Evolutionary conservation across 2,888 invertebrate genomes (phyloP).

Genomic region (Cerastis rubricosa): DNA sequence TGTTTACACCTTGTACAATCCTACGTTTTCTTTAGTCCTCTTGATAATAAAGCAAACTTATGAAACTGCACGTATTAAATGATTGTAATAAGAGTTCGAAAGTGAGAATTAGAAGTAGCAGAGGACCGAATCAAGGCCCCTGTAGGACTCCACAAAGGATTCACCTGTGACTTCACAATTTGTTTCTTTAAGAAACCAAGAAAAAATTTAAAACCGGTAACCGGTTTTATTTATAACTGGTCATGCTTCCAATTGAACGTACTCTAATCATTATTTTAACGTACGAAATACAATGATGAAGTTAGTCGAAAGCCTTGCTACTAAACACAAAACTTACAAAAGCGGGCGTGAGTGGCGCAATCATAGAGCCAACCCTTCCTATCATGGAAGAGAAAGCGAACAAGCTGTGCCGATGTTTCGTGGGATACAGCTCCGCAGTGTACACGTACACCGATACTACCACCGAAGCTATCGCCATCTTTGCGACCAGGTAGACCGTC

Average conservation of each 20-base stretch:
- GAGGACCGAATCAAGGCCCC: not conserved
- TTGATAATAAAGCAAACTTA: not conserved
- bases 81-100: not conserved
- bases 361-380: constrained; percentile 91
- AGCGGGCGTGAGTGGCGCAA: constrained; percentile 92
- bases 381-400: constrained; percentile 92
- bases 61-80: not conserved
- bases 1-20: too few species aligned
- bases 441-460: constrained; percentile 91
- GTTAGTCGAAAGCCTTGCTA: not conserved
- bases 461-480: constrained; percentile 90
- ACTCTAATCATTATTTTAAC: not conserved
- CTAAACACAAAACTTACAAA: constrained; percentile 82
- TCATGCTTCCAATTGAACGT: not conserved
- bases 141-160: not conserved
- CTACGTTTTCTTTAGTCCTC: not conserved
- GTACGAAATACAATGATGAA: not conserved
- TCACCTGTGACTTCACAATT: not conserved
- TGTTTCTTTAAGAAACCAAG: too few species aligned
- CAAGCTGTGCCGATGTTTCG: constrained; percentile 90
- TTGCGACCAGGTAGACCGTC: constrained; percentile 89
- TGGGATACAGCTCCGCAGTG: constrained; percentile 92
- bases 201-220: too few species aligned
- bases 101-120: not conserved
- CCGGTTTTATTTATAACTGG: too few species aligned